Conservation (phyloP, 2,797 vertebrate species). For the Odontamblyopus lacepedii region DNA sequence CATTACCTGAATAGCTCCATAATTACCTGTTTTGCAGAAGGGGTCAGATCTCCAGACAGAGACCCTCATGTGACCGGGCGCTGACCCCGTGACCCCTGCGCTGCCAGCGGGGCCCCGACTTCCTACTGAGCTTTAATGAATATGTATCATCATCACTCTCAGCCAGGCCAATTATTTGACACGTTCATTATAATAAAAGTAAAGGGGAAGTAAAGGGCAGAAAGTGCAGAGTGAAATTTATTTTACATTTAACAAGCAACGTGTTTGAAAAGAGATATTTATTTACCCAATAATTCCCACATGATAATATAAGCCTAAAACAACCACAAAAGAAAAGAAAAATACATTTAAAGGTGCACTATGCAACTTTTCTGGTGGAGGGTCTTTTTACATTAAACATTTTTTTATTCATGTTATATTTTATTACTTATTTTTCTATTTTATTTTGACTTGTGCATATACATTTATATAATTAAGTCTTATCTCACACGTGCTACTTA, state of each 20-base stretch:
- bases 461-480: too few relatives aligned
- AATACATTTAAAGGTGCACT: too few relatives aligned
- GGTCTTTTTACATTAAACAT: too few relatives aligned
- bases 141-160: neutral
- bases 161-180: neutral
- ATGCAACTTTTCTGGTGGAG: too few relatives aligned
- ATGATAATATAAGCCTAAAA: neutral
- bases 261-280: too few relatives aligned
- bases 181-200: neutral
- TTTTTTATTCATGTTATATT: too few relatives aligned
- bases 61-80: constrained; percentile 3
- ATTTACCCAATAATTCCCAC: too few relatives aligned
- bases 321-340: too few relatives aligned
- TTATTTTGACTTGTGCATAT: too few relatives aligned
- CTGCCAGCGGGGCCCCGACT: neutral
- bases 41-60: constrained; percentile 3
- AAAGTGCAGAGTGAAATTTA: neutral
- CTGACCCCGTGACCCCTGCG: neutral
- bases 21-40: neutral
- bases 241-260: neutral
- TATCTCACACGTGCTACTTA: too few relatives aligned
- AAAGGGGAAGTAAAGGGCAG: neutral
- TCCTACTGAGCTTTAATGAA: constrained; percentile 1
- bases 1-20: neutral
- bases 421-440: too few relatives aligned